Evolutionary conservation across 1,140 invertebrate species (phyloP), one percentile per base, ranked within the genome.

Genomic region (Antheraea mylitta): DNA sequence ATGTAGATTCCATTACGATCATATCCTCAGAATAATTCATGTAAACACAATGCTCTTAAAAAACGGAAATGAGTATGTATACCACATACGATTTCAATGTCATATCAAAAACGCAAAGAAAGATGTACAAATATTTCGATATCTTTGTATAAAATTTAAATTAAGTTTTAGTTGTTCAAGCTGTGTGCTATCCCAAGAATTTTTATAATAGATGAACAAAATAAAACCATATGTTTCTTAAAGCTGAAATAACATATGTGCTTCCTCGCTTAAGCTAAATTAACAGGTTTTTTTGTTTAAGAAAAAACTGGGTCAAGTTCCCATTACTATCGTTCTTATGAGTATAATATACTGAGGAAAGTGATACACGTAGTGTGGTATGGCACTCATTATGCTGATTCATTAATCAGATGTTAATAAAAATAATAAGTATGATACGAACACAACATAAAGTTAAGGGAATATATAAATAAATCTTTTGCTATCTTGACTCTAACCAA

Each of bases 11-110:
- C 45, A 53, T 53, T 53, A 53, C 45, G 45, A 53, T 53, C 45
- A 53, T 53, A 53, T 53, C 45, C 45, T 37, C 11, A 37, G 61
- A 63, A 63, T 63, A 63, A 63, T 63, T 63, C 13, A 63, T 16
- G 61, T 37, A 63, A 63, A 63, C 61, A 53, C 13, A 63, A 37
- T 63, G 16, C 61, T 30, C 30, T 37, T 36, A 37, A 63, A 16
- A 63, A 63, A 37, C 37, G 61, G 37, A 63, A 63, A 63, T 30
- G 45, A 16, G 61, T 63, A 36, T 6, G 30, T n/a, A 37, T 37
- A n/a, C 30, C 11, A 62, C 19, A 36, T n/a, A 7, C 36, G 61
- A 37, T 63, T 36, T 63, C 30, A 63, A 37, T 37, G 13, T 37
- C 22, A 19, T 60, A 5, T 60, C 22, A 37, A 36, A 22, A 37